phyloP scores from a whole-genome alignment of 2,113 vertebrate species.

The Accipiter virgatus region DNA sequence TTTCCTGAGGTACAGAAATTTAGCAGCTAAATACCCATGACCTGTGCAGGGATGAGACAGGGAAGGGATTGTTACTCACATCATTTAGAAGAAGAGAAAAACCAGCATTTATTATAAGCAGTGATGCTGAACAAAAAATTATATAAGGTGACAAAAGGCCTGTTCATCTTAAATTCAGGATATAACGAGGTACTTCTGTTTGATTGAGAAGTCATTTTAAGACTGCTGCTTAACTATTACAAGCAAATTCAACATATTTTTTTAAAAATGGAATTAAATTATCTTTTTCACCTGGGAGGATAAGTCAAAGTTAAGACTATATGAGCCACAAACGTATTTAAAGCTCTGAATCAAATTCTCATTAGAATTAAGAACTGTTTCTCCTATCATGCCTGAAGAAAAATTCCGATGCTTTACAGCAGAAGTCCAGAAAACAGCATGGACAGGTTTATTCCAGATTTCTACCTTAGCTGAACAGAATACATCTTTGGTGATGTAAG shows the following conservation, averaged over 20 bases:
- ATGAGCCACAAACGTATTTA: not conserved
- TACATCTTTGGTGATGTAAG: not conserved
- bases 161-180: not conserved
- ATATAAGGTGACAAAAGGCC: not conserved
- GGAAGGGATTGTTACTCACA: not conserved
- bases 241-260: not conserved
- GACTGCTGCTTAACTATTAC: not conserved
- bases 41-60: not conserved
- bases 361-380: not conserved
- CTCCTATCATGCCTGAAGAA: not conserved
- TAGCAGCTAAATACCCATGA: slow-evolving; percentile 33
- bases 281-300: not conserved
- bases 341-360: not conserved
- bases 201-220: slow-evolving; percentile 2
- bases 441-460: not conserved
- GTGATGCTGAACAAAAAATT: not conserved
- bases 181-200: not conserved
- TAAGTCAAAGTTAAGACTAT: not conserved
- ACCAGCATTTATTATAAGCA: not conserved
- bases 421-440: not conserved
- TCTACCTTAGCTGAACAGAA: not conserved
- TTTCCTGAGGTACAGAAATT: slow-evolving; percentile 41
- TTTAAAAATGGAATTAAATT: not conserved
- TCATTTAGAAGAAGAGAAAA: not conserved
- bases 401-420: not conserved